A percentile compares a stretch with the other conserved stretches of the same genome.
These are phyloP conservation scores for Stegodyphus mimosarum DNA, from an alignment of 1,140 invertebrate species.

Conservation along the genomic window DNA sequence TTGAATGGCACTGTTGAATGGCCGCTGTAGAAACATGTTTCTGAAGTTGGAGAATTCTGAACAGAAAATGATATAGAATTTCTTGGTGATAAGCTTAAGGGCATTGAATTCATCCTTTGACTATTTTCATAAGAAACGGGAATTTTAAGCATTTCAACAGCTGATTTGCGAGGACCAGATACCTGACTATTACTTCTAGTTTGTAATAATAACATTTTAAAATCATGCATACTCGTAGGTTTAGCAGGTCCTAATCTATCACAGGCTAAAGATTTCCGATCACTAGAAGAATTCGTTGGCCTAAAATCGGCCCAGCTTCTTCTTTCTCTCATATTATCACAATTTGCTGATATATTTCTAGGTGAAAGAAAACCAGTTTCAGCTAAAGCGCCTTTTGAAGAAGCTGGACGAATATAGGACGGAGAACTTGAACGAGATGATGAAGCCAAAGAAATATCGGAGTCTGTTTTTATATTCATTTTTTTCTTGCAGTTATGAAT, in stretches of 20 bases:
- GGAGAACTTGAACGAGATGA: slow-evolving; percentile 62
- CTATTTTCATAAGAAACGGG: slow-evolving; percentile 65
- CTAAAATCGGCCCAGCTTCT: slow-evolving; percentile 57
- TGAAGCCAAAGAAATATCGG: slow-evolving; percentile 47
- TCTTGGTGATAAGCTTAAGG: not conserved
- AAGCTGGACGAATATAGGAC: slow-evolving; percentile 13
- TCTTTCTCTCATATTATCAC: slow-evolving; percentile 25
- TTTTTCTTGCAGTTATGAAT: slow-evolving; percentile 65
- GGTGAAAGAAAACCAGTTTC: slow-evolving; percentile 62
- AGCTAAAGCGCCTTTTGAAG: slow-evolving; percentile 70
- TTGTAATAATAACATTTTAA: slow-evolving; percentile 82
- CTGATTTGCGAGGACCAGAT: slow-evolving; percentile 77
- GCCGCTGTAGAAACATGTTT: slow-evolving; percentile 16
- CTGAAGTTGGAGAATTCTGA: slow-evolving; percentile 30
- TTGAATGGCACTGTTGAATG: slow-evolving; percentile 61
- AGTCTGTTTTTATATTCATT: slow-evolving; percentile 63
- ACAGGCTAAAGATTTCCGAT: slow-evolving; percentile 64
- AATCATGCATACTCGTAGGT: slow-evolving; percentile 73
- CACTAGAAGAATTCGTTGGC: slow-evolving; percentile 6
- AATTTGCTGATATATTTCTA: slow-evolving; percentile 9
- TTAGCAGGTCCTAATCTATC: slow-evolving; percentile 70
- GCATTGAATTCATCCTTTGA: not conserved
- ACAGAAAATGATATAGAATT: slow-evolving; percentile 20
- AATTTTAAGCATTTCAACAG: slow-evolving; percentile 83
- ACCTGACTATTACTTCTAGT: slow-evolving; percentile 73